These are phyloP conservation scores for Colossoma macropomum DNA, from an alignment of 2,113 vertebrate species.

Conservation along the genomic window DNA sequence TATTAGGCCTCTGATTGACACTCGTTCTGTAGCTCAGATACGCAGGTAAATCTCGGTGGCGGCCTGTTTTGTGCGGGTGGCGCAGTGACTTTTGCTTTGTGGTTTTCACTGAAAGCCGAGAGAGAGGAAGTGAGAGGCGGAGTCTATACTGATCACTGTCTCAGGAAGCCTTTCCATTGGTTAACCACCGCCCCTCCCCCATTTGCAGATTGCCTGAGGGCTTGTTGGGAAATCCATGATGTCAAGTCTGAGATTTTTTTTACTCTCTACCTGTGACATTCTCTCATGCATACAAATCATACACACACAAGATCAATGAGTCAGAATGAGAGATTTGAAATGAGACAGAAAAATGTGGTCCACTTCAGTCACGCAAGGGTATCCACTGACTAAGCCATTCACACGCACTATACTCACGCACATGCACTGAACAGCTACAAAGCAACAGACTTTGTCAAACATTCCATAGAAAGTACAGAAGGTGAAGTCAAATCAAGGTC, in stretches of 20 bases:
- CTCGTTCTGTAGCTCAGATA: constrained; percentile 1
- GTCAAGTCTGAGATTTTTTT: constrained; percentile 55
- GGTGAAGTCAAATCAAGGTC: not conserved
- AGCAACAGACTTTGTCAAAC: not conserved
- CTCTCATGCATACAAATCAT: constrained; percentile 47
- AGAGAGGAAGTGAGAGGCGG: constrained; percentile 55
- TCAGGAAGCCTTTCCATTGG: constrained; percentile 74
- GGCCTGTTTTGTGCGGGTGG: constrained; percentile 52
- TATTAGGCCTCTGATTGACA: not conserved
- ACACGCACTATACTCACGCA: constrained; percentile 16
- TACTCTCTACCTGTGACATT: constrained; percentile 51
- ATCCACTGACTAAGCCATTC: constrained; percentile 35
- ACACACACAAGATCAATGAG: constrained; percentile 47
- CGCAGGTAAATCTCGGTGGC: constrained; percentile 57
- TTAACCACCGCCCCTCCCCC: constrained; percentile 70
- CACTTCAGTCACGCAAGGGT: constrained; percentile 58
- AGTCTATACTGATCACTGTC: constrained; percentile 52
- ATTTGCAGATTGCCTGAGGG: constrained; percentile 23
- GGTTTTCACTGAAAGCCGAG: constrained; percentile 53
- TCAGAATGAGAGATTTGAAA: constrained; percentile 52
- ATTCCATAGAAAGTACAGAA: constrained; percentile 5
- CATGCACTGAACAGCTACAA: not conserved
- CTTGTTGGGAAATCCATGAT: constrained; percentile 56
- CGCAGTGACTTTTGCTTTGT: constrained; percentile 54
- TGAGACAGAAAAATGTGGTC: constrained; percentile 66